These are phyloP conservation scores for Rotaria sp. DNA, from an alignment of 2,888 invertebrate genomes.

Conservation along the genomic window DNA sequence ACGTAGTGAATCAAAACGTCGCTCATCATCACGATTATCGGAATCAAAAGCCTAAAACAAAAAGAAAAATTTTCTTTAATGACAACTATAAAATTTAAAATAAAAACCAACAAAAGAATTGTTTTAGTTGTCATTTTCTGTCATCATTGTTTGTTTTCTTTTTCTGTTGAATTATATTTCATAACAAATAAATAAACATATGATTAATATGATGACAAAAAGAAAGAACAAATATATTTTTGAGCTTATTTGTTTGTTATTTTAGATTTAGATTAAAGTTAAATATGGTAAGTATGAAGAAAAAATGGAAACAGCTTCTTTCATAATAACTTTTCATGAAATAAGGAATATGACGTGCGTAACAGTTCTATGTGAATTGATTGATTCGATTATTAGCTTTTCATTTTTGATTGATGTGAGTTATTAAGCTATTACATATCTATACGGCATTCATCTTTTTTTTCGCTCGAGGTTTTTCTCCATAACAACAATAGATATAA, in stretches of 20 bases:
- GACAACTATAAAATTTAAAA: not conserved
- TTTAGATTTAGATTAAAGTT: not conserved
- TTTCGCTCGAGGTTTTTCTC: no score
- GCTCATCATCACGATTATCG: slow-evolving; percentile 39
- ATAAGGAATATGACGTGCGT: no score
- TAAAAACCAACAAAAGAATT: not conserved
- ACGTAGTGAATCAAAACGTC: slow-evolving; percentile 41
- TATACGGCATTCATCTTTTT: no score
- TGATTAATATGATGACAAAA: not conserved
- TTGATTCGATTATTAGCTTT: no score
- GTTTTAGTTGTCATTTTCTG: not conserved
- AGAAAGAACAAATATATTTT: no score
- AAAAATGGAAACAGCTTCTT: not conserved
- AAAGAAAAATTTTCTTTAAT: not conserved
- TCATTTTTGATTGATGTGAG: no score
- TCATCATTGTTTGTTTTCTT: not conserved
- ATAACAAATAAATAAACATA: not conserved
- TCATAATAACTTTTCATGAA: no score
- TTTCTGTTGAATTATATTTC: not conserved
- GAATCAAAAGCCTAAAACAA: slow-evolving; percentile 27
- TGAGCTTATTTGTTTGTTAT: not conserved
- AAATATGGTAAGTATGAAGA: not conserved
- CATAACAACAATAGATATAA: no score
- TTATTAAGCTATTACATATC: no score
- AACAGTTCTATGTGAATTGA: no score